These are phyloP conservation scores for Lepidurus arcticus DNA, from an alignment of 1,140 invertebrate genomes.

Conservation along the genomic window DNA sequence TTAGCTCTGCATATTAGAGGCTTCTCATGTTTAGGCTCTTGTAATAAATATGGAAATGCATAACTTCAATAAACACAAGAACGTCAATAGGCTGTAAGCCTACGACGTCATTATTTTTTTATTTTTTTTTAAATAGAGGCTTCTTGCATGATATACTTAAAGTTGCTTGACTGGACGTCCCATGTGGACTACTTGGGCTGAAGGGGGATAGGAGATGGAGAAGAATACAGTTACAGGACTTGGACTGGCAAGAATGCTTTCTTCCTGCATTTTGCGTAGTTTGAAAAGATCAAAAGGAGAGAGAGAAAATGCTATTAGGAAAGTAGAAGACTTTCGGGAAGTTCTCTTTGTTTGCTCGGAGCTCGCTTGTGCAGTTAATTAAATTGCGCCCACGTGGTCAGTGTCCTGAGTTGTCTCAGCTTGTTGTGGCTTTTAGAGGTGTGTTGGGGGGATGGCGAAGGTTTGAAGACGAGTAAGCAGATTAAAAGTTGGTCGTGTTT, in stretches of 20 bases:
- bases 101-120: too few relatives aligned
- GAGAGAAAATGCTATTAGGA: constrained; percentile 11
- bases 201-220: neutral
- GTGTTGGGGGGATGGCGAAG: neutral
- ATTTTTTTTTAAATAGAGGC: too few relatives aligned
- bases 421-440: neutral
- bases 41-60: too few relatives aligned
- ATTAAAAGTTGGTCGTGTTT: neutral
- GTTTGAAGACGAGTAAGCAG: neutral
- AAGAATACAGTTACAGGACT: neutral
- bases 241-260: neutral
- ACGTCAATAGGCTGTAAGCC: too few relatives aligned
- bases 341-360: neutral
- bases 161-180: neutral
- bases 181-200: neutral
- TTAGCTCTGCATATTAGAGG: constrained; percentile 8
- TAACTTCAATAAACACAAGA: too few relatives aligned
- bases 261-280: neutral
- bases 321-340: neutral
- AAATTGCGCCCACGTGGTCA: constrained; percentile 3
- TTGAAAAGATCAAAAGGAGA: neutral
- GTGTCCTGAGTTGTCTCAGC: constrained; percentile 1
- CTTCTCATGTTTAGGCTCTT: too few relatives aligned
- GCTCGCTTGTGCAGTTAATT: neutral
- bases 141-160: constrained; percentile 7